Base-by-base conservation (phyloP, 2,113 vertebrate genomes). In the Cyphomyrus plagiostoma region DNA sequence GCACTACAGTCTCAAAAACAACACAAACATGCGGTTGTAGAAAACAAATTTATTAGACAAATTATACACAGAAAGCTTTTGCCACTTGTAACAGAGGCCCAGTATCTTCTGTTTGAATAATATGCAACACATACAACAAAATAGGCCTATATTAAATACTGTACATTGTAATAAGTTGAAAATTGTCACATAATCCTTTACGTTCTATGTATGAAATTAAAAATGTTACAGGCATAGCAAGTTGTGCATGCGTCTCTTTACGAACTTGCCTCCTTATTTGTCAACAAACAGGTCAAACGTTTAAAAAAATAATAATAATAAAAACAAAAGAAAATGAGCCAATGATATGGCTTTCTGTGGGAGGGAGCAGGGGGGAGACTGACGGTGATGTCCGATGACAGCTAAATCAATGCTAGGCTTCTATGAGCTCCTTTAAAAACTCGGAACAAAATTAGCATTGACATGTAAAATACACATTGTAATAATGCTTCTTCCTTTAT, bases 31-130 rank as follows among this genome's bases (percentile, higher is more conserved):
- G 0, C 95, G 94, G 96, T 96, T 98, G 98, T 99, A 99, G 96
- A 98, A 99, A 99, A 99, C 97, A 96, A 97, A 98, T 99, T 99
- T 99, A 99, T 99, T 99, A 99, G 98, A 99, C 98, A 99, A 99
- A 99, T 99, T 99, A 99, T 98, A 98, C 98, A 99, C 98, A 98
- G 98, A 99, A 99, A 99, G 98, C 98, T 98, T 98, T 88, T 97
- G 98, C 97, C 97, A 98, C 98, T 99, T 98, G 96, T 98, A 98
- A 98, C 97, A 97, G 98, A 98, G 98, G 97, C 98, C 97, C 96
- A 97, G 97, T 97, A 98, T 98, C 97, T 97, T 98, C 97, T 97
- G 96, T 97, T 97, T 96, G 96, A 97, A 97, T 97, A 98, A 98
- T 98, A 99, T 97, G 98, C 97, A 97, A 98, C 97, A 99, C 96